phyloP scores from a whole-genome alignment of 2,113 vertebrate genomes.

The Thalassarche chlororhynchos region DNA sequence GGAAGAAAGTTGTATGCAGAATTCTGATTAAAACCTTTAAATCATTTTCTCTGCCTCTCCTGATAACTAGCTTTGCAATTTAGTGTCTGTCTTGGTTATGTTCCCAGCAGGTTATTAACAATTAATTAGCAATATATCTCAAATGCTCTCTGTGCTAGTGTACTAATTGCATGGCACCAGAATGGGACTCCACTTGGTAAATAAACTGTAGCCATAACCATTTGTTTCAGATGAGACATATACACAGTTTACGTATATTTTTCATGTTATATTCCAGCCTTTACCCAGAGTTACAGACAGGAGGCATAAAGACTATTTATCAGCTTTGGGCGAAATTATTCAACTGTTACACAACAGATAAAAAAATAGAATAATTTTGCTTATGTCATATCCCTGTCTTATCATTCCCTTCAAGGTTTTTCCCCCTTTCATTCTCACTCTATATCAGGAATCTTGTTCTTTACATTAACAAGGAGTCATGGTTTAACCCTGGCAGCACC shows the following conservation, averaged over 20 bases:
- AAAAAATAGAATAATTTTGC: background rate
- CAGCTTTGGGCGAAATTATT: background rate
- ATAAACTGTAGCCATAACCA: conserved; percentile 56
- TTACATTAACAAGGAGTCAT: background rate
- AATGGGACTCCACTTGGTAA: conserved; percentile 59
- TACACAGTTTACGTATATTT: conserved; percentile 1
- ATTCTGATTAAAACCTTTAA: conserved; percentile 77
- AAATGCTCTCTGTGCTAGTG: conserved; percentile 32
- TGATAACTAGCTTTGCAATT: conserved; percentile 72
- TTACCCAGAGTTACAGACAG: conserved; percentile 8
- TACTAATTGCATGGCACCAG: conserved; percentile 62
- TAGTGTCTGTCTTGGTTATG: conserved; percentile 71
- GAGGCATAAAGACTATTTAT: conserved; percentile 7
- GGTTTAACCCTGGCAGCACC: too few species aligned
- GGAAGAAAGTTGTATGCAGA: background rate
- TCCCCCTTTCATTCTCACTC: background rate
- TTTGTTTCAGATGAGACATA: conserved; percentile 44
- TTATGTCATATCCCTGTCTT: background rate
- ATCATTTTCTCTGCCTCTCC: conserved; percentile 69
- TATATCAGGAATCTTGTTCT: background rate
- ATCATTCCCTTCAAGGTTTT: background rate
- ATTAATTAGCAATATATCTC: conserved; percentile 81
- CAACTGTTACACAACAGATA: background rate
- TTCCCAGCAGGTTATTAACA: conserved; percentile 81
- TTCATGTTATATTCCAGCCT: background rate